A percentile compares a stretch with the other conserved stretches of the same genome.
Conservation (phyloP, 2,113 vertebrate genomes). For the Thalassoma bifasciatum region DNA sequence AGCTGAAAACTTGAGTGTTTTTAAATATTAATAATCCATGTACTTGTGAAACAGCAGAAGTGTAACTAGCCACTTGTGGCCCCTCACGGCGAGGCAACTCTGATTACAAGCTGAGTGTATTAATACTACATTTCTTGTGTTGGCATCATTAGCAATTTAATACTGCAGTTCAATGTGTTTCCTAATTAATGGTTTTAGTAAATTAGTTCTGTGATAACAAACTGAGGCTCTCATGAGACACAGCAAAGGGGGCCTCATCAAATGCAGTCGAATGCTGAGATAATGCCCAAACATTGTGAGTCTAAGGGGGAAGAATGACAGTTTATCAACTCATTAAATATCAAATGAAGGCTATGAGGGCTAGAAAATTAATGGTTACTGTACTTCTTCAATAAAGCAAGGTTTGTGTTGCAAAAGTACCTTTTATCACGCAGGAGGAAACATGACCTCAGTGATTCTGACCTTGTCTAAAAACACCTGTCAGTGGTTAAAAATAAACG, state of each 20-base stretch:
- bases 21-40: constrained; percentile 7
- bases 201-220: not conserved
- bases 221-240: not conserved
- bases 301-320: not conserved
- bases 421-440: not conserved
- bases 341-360: not conserved
- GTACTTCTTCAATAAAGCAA: not conserved
- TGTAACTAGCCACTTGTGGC: not conserved
- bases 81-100: not conserved
- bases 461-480: not conserved
- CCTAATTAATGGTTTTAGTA: constrained; percentile 3
- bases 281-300: not conserved
- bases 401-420: not conserved
- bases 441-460: not conserved
- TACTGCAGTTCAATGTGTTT: not conserved
- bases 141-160: not conserved
- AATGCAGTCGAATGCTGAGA: not conserved
- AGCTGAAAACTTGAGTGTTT: not conserved
- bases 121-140: not conserved
- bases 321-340: not conserved
- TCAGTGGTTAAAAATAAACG: not conserved
- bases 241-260: not conserved
- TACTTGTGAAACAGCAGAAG: not conserved
- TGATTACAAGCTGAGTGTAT: not conserved
- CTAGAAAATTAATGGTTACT: not conserved